These are phyloP conservation scores for Cebus imitator DNA, from an alignment of 2,113 vertebrate species.

Conservation along the genomic window DNA sequence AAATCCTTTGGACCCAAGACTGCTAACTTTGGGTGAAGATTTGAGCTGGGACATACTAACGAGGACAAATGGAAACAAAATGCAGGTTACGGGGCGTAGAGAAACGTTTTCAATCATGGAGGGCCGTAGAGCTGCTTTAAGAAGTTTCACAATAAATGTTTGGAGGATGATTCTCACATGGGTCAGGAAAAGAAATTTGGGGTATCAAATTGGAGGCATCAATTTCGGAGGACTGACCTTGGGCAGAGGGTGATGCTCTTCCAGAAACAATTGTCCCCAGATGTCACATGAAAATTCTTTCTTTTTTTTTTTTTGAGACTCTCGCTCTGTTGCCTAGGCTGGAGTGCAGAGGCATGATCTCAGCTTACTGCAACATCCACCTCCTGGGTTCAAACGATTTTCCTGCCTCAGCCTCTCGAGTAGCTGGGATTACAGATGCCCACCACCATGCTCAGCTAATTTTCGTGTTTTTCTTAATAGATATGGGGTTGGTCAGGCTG, in stretches of 20 bases:
- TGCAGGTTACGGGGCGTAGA: background rate
- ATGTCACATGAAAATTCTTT: background rate
- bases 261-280: background rate
- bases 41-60: background rate
- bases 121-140: background rate
- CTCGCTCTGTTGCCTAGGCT: too few species aligned
- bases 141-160: background rate
- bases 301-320: too few species aligned
- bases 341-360: too few species aligned
- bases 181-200: background rate
- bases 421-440: too few species aligned
- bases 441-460: too few species aligned
- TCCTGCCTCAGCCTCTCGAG: too few species aligned
- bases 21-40: background rate
- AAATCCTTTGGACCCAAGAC: background rate
- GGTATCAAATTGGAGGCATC: accelerated
- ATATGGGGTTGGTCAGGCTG: too few species aligned
- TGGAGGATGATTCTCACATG: background rate
- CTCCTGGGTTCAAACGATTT: too few species aligned
- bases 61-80: background rate
- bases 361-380: too few species aligned
- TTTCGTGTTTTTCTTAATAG: too few species aligned
- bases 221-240: background rate
- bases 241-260: background rate
- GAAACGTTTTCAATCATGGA: background rate